These are phyloP conservation scores for Teleogryllus oceanicus DNA, from an alignment of 2,888 invertebrate species.

Conservation along the genomic window DNA sequence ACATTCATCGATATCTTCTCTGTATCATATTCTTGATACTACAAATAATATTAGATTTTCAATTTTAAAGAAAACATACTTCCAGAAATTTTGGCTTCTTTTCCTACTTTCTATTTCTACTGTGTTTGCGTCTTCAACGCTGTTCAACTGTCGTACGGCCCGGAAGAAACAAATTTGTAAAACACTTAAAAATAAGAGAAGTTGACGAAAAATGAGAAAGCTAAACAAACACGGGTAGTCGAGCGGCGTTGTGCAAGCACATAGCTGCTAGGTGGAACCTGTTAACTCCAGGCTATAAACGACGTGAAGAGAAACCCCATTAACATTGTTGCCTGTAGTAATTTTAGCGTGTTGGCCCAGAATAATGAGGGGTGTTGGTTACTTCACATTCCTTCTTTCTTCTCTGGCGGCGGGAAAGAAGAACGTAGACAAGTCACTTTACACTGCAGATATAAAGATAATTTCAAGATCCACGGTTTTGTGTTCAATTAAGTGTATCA, in stretches of 20 bases:
- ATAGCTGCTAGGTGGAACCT: constrained; percentile 18
- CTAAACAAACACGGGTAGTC: constrained; percentile 18
- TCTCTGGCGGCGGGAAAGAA: neutral
- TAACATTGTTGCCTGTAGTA: constrained; percentile 9
- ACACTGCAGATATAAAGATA: no score
- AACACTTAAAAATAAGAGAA: constrained; percentile 18
- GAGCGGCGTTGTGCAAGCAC: constrained; percentile 1
- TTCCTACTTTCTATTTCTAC: neutral
- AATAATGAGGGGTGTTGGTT: constrained; percentile 9
- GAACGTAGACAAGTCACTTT: no score
- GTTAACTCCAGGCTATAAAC: constrained; percentile 10
- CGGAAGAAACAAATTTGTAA: constrained; percentile 18
- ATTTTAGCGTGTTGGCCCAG: constrained; percentile 10
- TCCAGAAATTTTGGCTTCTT: no score
- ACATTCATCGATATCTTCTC: no score
- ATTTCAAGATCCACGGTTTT: no score
- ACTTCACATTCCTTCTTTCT: neutral
- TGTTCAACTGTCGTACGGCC: neutral
- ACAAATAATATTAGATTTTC: no score
- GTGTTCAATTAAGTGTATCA: no score
- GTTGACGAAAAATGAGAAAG: constrained; percentile 18
- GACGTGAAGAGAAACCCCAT: constrained; percentile 18
- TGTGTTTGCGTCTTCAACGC: neutral
- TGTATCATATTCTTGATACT: no score
- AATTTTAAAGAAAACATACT: no score